These are phyloP conservation scores for Platycercus adscitus DNA, from an alignment of 2,113 vertebrate species.

Conservation along the genomic window DNA sequence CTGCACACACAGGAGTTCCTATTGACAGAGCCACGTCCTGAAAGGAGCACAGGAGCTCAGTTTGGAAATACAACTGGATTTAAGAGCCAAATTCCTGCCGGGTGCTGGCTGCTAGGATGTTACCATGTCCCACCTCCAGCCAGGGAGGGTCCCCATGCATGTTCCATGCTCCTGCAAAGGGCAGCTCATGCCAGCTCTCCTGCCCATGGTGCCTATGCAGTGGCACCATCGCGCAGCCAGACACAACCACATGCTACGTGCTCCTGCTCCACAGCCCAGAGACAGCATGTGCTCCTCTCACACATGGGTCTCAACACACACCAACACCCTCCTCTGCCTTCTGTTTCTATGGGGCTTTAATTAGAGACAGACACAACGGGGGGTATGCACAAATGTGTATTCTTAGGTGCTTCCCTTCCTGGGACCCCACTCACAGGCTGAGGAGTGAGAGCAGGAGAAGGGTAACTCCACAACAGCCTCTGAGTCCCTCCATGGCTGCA, in stretches of 20 bases:
- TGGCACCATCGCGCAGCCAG: accelerated
- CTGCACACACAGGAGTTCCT: not conserved
- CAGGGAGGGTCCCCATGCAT: accelerated
- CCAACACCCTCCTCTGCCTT: not conserved
- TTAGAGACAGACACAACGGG: not conserved
- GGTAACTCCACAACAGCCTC: not conserved
- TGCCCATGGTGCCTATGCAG: accelerated
- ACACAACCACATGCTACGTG: accelerated
- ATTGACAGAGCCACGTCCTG: not conserved
- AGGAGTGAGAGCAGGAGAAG: not conserved
- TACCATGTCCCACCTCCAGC: not conserved
- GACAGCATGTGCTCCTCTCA: accelerated
- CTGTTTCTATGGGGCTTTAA: not conserved
- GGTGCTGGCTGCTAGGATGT: not conserved
- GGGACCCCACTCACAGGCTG: accelerated
- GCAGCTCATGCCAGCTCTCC: accelerated
- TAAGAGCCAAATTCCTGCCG: not conserved
- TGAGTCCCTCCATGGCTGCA: not conserved
- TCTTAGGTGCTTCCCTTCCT: not conserved
- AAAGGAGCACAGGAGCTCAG: not conserved
- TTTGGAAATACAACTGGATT: not conserved
- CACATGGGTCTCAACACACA: accelerated
- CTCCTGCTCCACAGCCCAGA: accelerated
- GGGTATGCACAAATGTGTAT: accelerated
- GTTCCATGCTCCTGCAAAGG: not conserved